Conservation (phyloP, 37 sponge, comb jelly and placozoan genomes). For the Ephydatia muelleri region DNA sequence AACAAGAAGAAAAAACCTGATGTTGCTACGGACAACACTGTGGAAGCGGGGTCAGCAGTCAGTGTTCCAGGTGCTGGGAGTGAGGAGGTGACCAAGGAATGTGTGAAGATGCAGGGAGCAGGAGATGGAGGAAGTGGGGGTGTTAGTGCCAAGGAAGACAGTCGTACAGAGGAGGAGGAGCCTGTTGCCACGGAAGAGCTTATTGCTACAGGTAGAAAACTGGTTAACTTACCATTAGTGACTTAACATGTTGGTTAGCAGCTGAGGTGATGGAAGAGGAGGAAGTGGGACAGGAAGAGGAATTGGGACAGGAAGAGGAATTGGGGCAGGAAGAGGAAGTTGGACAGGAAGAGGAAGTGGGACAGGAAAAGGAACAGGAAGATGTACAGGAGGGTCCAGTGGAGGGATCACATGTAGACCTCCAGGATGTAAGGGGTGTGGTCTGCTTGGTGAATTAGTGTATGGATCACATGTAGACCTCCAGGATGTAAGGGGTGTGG, state of each 20-base stretch:
- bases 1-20: not conserved
- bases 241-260: constrained; percentile 14
- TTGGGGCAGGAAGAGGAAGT: not conserved
- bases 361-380: constrained; percentile 28
- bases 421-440: not conserved
- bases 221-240: not conserved
- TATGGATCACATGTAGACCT: not conserved
- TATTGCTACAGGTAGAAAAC: not conserved
- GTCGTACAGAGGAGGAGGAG: constrained; percentile 39
- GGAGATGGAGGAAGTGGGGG: not conserved
- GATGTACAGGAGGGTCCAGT: too few species aligned
- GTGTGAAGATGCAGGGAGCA: not conserved
- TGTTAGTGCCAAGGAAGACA: constrained; percentile 76
- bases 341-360: constrained; percentile 21
- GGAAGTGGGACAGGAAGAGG: not conserved
- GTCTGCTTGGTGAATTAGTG: not conserved
- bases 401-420: not conserved
- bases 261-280: constrained; percentile 27
- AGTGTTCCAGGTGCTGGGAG: not conserved
- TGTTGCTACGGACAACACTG: not conserved
- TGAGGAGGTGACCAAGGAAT: not conserved
- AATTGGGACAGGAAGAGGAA: not conserved
- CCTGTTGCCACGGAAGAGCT: constrained; percentile 12
- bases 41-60: not conserved
- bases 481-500: not conserved